Percentiles rank a stretch among this genome's conserved stretches.
Evolutionary conservation across 2,888 invertebrate species (phyloP).

Genomic region (Mantis religiosa): DNA sequence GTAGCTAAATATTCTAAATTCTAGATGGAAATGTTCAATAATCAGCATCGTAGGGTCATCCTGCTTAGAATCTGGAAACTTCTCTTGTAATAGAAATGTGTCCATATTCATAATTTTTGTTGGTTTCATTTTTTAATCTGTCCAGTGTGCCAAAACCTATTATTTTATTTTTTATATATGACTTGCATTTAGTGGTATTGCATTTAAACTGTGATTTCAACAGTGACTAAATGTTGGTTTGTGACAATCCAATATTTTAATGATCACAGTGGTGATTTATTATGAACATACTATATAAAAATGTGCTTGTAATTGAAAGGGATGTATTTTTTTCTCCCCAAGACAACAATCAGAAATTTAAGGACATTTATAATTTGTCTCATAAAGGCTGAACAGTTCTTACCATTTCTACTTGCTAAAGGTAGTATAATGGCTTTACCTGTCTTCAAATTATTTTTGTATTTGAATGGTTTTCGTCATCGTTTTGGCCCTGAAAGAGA

Average conservation of each 20-base stretch:
- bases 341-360: neutral
- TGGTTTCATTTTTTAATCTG: slow-evolving; percentile 7
- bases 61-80: neutral
- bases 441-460: neutral
- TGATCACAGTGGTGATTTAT: neutral
- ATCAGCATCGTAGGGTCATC: neutral
- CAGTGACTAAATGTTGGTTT: slow-evolving; percentile 19
- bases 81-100: neutral
- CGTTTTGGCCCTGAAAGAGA: neutral
- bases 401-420: neutral
- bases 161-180: slow-evolving; percentile 3
- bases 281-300: neutral
- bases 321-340: neutral
- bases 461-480: neutral
- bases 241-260: slow-evolving; percentile 19
- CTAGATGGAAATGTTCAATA: neutral
- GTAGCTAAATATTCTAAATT: slow-evolving; percentile 6
- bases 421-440: neutral
- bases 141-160: slow-evolving; percentile 27
- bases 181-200: slow-evolving; percentile 21
- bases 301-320: neutral
- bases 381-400: neutral
- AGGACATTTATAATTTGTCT: neutral
- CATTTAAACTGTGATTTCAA: slow-evolving; percentile 25
- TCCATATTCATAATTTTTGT: neutral